phyloP scores from a whole-genome alignment of 2,888 invertebrate species.

The Agonopterix subpropinquella region DNA sequence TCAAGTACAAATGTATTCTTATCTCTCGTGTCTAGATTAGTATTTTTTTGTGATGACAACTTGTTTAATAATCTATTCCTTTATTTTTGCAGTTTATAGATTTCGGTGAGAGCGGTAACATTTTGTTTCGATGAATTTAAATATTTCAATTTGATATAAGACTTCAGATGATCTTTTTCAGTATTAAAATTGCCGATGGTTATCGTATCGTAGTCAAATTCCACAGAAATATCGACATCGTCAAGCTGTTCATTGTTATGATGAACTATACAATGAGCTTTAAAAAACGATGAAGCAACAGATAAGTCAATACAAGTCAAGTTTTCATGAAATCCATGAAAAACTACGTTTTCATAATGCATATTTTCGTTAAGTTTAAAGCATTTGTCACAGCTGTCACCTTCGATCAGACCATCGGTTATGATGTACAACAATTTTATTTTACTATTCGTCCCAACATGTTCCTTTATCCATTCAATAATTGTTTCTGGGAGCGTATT shows the following conservation, averaged over 20 bases:
- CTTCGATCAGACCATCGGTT: constrained; percentile 24
- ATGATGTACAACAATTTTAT: constrained; percentile 29
- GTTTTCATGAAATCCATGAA: too few relatives aligned
- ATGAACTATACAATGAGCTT: constrained; percentile 21
- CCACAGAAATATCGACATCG: constrained; percentile 23
- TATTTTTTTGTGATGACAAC: constrained; percentile 6
- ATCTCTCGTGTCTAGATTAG: constrained; percentile 19
- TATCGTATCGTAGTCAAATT: constrained; percentile 28
- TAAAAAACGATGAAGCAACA: too few relatives aligned
- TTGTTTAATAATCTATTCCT: constrained; percentile 20
- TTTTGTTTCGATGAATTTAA: constrained; percentile 18
- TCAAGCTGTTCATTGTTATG: constrained; percentile 22
- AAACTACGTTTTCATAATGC: too few relatives aligned
- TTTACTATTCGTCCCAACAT: constrained; percentile 12
- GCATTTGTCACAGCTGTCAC: constrained; percentile 8
- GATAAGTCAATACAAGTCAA: too few relatives aligned
- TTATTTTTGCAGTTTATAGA: constrained; percentile 26
- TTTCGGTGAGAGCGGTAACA: constrained; percentile 22
- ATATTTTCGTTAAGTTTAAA: constrained; percentile 18
- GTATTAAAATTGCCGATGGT: constrained; percentile 22
- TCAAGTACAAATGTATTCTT: constrained; percentile 18
- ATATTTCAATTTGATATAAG: too few relatives aligned
- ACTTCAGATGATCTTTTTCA: constrained; percentile 25
- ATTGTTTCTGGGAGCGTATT: constrained; percentile 12
- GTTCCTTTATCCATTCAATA: constrained; percentile 8